Evolutionary conservation across 2,113 vertebrate genomes (phyloP).

Genomic region (Glareola pratincola): DNA sequence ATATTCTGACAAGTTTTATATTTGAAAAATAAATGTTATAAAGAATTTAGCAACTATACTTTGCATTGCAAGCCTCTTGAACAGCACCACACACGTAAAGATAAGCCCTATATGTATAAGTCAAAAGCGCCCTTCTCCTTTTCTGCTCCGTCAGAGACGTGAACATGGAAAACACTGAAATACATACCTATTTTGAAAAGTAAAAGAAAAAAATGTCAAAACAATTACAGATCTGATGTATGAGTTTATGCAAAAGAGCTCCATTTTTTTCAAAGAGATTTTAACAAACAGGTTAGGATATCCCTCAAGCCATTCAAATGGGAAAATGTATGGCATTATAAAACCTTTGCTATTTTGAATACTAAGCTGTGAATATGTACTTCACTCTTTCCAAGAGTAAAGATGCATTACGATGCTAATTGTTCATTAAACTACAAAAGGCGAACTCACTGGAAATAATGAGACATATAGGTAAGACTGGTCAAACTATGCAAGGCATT

Average conservation of each 20-base stretch:
- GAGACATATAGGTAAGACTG: background rate
- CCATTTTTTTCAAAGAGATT: background rate
- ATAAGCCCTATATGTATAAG: background rate
- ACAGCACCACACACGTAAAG: background rate
- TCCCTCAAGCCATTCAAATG: background rate
- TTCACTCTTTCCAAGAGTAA: background rate
- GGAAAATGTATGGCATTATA: background rate
- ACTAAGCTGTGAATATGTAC: background rate
- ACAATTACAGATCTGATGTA: background rate
- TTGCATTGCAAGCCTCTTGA: background rate
- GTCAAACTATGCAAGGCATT: background rate
- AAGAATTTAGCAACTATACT: background rate
- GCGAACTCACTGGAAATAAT: background rate
- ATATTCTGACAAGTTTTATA: background rate
- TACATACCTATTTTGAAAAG: background rate
- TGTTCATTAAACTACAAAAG: background rate
- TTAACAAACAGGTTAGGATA: background rate
- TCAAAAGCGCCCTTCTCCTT: background rate
- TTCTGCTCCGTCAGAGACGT: background rate
- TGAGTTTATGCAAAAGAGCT: background rate
- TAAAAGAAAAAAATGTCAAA: background rate
- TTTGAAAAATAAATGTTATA: background rate
- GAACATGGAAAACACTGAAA: background rate
- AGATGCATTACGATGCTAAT: background rate
- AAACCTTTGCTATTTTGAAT: background rate